Evolutionary conservation across 2,113 vertebrate species (phyloP).

Genomic region (Sander vitreus): DNA sequence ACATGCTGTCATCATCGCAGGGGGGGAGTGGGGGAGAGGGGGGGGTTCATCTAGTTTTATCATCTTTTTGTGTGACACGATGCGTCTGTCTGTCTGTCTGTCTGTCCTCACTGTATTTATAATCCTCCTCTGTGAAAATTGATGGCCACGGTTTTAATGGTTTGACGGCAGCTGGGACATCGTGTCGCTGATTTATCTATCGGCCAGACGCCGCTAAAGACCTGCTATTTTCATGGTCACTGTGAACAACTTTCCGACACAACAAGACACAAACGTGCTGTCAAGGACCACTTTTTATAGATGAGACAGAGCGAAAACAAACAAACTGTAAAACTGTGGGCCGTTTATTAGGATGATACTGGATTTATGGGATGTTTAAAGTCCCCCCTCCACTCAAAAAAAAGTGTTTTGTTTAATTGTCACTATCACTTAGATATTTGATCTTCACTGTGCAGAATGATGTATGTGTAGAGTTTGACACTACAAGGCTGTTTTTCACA

Average conservation of each 20-base stretch:
- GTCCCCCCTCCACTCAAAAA: not conserved
- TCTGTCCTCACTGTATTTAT: slow-evolving; percentile 67
- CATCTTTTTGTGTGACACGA: slow-evolving; percentile 54
- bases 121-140: slow-evolving; percentile 52
- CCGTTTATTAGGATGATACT: not conserved
- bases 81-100: slow-evolving; percentile 51
- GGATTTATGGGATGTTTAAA: not conserved
- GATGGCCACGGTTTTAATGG: slow-evolving; percentile 55
- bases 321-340: not conserved
- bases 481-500: not conserved
- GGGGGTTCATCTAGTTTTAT: slow-evolving; percentile 59
- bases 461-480: not conserved
- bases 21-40: not conserved
- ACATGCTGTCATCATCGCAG: slow-evolving; percentile 50
- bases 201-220: slow-evolving; percentile 49
- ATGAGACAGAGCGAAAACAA: not conserved
- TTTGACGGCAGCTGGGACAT: slow-evolving; percentile 71
- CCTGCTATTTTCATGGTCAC: slow-evolving; percentile 59
- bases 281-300: slow-evolving; percentile 10
- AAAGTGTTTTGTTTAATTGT: not conserved
- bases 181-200: slow-evolving; percentile 69
- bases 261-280: slow-evolving; percentile 12
- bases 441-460: not conserved
- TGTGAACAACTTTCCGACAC: slow-evolving; percentile 23
- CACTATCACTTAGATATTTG: not conserved